Evolutionary conservation across 2,113 vertebrate species (phyloP).

Genomic region (Melanotaenia duboulayi): DNA sequence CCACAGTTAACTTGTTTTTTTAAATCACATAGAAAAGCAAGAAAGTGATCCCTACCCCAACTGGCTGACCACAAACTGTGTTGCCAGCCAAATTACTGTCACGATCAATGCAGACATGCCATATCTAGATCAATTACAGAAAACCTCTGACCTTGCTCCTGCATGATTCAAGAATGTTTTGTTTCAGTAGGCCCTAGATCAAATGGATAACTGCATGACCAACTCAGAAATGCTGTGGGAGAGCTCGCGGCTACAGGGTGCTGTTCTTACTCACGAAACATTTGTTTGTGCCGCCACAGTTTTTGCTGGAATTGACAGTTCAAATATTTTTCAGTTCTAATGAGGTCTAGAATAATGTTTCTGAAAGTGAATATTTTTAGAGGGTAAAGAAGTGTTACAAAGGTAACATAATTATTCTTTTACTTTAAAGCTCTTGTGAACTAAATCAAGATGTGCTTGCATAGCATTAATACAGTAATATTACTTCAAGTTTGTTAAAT

Average conservation of each 20-base stretch:
- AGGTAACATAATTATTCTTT: not conserved
- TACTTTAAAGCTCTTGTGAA: not conserved
- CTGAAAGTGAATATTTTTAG: not conserved
- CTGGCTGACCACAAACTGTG: conserved; percentile 36
- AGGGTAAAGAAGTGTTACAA: not conserved
- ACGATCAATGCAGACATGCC: conserved; percentile 47
- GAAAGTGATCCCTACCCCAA: conserved; percentile 29
- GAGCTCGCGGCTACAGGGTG: not conserved
- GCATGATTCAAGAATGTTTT: conserved; percentile 42
- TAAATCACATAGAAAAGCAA: conserved; percentile 2
- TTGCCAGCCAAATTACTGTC: conserved; percentile 54
- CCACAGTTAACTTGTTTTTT: conserved; percentile 40
- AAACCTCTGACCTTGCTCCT: conserved; percentile 35
- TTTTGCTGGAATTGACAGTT: too few species aligned
- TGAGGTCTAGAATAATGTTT: not conserved
- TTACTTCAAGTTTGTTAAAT: too few species aligned
- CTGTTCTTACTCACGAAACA: conserved; percentile 1
- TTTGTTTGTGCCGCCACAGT: too few species aligned
- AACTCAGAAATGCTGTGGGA: conserved; percentile 9
- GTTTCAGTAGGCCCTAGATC: conserved; percentile 41
- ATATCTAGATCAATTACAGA: conserved; percentile 54
- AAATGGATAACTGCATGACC: conserved; percentile 8
- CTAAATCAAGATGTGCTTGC: not conserved
- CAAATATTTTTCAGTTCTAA: not conserved
- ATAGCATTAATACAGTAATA: too few species aligned